Evolutionary conservation across 1,140 invertebrate genomes (phyloP).

Genomic region (Lasaia peninsularis): DNA sequence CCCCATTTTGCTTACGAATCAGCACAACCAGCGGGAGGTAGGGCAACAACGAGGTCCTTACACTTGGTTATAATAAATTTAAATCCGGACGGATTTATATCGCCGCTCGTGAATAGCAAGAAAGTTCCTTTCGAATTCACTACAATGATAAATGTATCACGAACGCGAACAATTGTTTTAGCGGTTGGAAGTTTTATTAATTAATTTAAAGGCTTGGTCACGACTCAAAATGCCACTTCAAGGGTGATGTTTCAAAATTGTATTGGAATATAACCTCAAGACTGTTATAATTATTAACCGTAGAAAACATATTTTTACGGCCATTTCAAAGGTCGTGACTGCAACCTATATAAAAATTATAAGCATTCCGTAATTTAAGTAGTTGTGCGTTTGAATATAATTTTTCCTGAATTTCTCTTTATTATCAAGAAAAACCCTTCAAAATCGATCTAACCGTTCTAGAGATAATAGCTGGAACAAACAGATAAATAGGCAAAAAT

Average conservation of each 20-base stretch:
- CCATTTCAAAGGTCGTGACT: too few relatives aligned
- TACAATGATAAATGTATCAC: conserved; percentile 43
- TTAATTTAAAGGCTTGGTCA: conserved; percentile 41
- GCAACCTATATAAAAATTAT: too few relatives aligned
- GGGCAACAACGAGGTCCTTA: conserved; percentile 1
- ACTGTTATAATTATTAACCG: too few relatives aligned
- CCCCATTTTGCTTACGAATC: conserved; percentile 7
- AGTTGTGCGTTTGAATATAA: too few relatives aligned
- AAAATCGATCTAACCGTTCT: too few relatives aligned
- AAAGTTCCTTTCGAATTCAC: conserved; percentile 36
- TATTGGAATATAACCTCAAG: background rate
- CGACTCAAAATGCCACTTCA: conserved; percentile 35
- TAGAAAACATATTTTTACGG: too few relatives aligned
- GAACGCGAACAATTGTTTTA: conserved; percentile 39
- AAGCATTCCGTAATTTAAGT: too few relatives aligned
- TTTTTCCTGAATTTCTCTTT: too few relatives aligned
- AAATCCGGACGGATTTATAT: conserved; percentile 32
- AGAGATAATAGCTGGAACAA: too few relatives aligned
- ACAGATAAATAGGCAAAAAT: too few relatives aligned
- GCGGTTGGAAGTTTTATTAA: conserved; percentile 41
- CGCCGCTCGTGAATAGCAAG: conserved; percentile 26
- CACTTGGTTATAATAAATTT: conserved; percentile 12
- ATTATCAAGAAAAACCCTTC: too few relatives aligned
- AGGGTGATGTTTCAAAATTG: conserved; percentile 13
- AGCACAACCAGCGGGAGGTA: conserved; percentile 3